These are phyloP conservation scores for Lophura swinhoii DNA, from an alignment of 2,797 vertebrate genomes.

Conservation along the genomic window DNA sequence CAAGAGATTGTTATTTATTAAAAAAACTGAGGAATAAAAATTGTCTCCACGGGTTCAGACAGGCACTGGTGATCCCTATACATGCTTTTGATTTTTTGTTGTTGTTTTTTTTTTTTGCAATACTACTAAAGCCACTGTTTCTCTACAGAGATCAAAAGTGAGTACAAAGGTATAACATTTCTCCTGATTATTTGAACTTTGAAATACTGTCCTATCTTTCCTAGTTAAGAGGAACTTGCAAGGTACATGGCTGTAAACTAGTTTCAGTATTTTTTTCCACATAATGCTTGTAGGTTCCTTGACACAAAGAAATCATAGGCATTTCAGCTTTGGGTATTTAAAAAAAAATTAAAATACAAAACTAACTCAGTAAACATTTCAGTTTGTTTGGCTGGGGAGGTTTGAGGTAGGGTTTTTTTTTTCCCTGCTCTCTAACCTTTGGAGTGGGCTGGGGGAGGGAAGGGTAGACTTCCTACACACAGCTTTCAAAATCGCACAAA, in stretches of 20 bases:
- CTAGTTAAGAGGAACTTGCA: neutral
- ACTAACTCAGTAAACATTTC: neutral
- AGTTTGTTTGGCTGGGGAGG: neutral
- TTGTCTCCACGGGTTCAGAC: neutral
- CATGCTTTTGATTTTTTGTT: too few species aligned
- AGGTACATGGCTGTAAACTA: neutral
- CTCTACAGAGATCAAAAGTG: neutral
- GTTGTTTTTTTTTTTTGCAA: neutral
- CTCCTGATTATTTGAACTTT: too few species aligned
- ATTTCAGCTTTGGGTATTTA: neutral
- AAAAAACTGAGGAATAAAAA: neutral
- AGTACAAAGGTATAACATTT: neutral
- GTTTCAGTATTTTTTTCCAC: neutral
- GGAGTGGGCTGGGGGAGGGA: neutral
- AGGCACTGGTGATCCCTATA: neutral
- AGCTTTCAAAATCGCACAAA: neutral
- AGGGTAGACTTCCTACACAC: neutral
- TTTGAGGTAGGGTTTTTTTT: fast-evolving
- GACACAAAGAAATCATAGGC: neutral
- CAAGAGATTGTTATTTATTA: neutral
- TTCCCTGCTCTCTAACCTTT: neutral
- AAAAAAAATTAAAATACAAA: neutral
- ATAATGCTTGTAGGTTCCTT: neutral
- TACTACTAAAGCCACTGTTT: neutral
- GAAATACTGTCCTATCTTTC: neutral